Conservation (phyloP, 1,140 invertebrate genomes). For the Pantala flavescens region DNA sequence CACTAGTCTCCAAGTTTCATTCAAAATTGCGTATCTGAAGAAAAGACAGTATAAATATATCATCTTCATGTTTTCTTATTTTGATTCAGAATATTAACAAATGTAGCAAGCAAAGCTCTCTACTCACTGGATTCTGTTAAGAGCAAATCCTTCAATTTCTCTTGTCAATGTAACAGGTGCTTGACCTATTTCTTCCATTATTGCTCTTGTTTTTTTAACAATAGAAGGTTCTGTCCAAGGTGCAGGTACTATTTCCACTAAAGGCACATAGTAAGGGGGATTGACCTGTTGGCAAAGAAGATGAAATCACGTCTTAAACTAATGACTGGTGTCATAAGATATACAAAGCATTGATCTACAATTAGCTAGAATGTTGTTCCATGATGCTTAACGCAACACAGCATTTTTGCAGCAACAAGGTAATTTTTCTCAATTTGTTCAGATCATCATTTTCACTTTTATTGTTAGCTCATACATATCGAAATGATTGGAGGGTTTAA, state of each 20-base stretch:
- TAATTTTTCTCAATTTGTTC: too few relatives aligned
- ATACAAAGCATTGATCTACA: too few relatives aligned
- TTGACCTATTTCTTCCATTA: slow-evolving; percentile 85
- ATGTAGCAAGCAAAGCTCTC: neutral
- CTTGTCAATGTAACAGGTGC: slow-evolving; percentile 71
- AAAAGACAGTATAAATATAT: slow-evolving; percentile 13
- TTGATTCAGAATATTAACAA: too few relatives aligned
- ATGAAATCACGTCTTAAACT: too few relatives aligned
- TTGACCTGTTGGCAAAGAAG: slow-evolving; percentile 52
- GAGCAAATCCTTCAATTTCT: slow-evolving; percentile 84
- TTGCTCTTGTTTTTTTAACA: slow-evolving; percentile 47
- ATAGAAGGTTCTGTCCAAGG: slow-evolving; percentile 74
- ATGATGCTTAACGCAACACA: too few relatives aligned
- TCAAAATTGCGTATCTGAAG: slow-evolving; percentile 77
- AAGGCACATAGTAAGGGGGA: slow-evolving; percentile 88
- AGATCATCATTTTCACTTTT: too few relatives aligned
- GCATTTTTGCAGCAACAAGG: too few relatives aligned
- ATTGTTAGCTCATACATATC: too few relatives aligned
- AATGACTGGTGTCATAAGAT: too few relatives aligned
- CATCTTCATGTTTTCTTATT: too few relatives aligned
- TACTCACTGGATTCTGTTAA: slow-evolving; percentile 84
- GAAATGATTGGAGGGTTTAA: too few relatives aligned
- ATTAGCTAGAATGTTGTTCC: too few relatives aligned
- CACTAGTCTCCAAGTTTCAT: slow-evolving; percentile 84
- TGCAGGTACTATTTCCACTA: slow-evolving; percentile 89